Conservation (phyloP, 2,113 vertebrate species). For the Gasterosteus aculeatus region DNA sequence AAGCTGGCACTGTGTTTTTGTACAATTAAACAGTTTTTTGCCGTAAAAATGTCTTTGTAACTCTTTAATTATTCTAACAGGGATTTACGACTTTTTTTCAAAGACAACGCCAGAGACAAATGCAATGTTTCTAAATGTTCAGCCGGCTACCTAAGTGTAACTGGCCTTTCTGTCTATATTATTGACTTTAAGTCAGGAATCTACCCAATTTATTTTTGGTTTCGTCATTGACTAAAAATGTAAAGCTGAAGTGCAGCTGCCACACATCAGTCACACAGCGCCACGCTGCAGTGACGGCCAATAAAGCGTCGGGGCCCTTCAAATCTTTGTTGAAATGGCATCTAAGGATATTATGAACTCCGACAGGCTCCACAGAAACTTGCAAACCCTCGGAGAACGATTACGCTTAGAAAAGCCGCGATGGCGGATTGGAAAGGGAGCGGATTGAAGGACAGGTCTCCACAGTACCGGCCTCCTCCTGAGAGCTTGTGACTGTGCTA, state of each 20-base stretch:
- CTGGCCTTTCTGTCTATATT: background rate
- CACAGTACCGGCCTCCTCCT: slow-evolving; percentile 28
- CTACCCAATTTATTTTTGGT: slow-evolving; percentile 4
- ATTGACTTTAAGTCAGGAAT: background rate
- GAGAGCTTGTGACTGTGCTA: slow-evolving; percentile 27
- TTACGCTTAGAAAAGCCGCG: slow-evolving; percentile 48
- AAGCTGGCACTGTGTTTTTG: background rate
- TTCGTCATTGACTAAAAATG: slow-evolving; percentile 22
- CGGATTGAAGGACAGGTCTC: slow-evolving; percentile 20
- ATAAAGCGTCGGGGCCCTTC: slow-evolving; percentile 21
- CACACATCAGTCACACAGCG: slow-evolving; percentile 36
- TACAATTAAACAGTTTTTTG: background rate
- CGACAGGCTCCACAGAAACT: slow-evolving; percentile 45
- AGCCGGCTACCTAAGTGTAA: slow-evolving; percentile 1
- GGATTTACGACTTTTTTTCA: slow-evolving; percentile 1
- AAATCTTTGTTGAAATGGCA: slow-evolving; percentile 33
- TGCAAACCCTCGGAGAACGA: slow-evolving; percentile 48
- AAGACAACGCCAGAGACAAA: background rate
- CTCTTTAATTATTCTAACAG: background rate
- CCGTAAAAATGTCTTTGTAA: background rate
- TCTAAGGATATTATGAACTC: slow-evolving; percentile 48
- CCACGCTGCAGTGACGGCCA: slow-evolving; percentile 24
- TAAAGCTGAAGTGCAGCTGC: slow-evolving; percentile 33
- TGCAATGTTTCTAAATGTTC: background rate
- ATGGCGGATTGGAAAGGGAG: slow-evolving; percentile 35